Conservation (phyloP, 2,113 vertebrate genomes). For the Bettongia penicillata region DNA sequence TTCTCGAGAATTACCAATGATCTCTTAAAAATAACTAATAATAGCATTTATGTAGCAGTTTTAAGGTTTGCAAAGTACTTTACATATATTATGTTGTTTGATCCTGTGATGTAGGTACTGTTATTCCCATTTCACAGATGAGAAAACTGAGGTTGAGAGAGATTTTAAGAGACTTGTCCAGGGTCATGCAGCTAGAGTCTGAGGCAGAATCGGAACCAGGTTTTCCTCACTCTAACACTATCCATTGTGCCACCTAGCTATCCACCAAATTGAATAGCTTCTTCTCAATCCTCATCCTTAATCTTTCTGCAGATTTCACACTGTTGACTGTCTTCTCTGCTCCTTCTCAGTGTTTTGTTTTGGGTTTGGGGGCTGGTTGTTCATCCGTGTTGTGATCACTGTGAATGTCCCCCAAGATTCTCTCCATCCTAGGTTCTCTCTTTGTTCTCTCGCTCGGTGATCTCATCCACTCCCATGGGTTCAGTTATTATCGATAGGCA, state of each 20-base stretch:
- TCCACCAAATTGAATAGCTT: neutral
- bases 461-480: neutral
- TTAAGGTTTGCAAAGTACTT: too few species aligned
- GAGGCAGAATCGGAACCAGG: neutral
- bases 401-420: neutral
- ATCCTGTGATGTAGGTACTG: neutral
- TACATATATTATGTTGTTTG: too few species aligned
- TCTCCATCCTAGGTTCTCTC: neutral
- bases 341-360: neutral
- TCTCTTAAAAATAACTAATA: too few species aligned
- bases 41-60: too few species aligned
- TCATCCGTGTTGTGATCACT: neutral
- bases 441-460: neutral
- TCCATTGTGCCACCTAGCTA: too few species aligned
- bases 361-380: neutral
- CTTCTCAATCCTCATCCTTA: neutral
- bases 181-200: neutral
- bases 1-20: neutral
- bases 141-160: neutral
- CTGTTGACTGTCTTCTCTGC: neutral
- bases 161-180: neutral
- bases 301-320: neutral
- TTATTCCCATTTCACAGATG: neutral
- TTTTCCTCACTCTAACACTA: neutral
- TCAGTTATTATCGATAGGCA: neutral